These are phyloP conservation scores for Chaetura pelagica DNA, from an alignment of 2,113 vertebrate species.

Conservation along the genomic window DNA sequence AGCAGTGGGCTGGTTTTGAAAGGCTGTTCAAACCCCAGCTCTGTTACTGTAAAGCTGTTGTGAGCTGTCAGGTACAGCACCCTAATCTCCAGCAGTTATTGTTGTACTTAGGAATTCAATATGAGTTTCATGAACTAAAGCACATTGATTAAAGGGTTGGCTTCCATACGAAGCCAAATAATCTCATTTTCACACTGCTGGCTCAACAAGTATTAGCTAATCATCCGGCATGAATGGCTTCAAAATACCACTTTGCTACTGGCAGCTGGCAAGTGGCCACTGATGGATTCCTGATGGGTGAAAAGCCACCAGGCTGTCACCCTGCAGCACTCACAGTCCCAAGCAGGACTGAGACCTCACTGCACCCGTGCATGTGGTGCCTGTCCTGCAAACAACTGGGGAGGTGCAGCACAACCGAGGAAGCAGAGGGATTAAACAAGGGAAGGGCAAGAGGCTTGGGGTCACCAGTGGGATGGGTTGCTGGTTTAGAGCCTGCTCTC, in stretches of 20 bases:
- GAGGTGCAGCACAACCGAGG: neutral
- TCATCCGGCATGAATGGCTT: neutral
- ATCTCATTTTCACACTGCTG: neutral
- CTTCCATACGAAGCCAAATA: neutral
- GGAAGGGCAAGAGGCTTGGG: neutral
- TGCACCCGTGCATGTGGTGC: neutral
- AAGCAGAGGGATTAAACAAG: neutral
- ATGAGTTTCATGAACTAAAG: neutral
- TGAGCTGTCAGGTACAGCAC: neutral
- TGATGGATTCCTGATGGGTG: neutral
- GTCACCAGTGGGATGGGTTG: neutral
- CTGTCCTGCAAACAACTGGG: neutral
- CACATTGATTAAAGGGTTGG: neutral
- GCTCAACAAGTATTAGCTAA: neutral
- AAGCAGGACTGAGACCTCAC: accelerated
- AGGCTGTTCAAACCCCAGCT: neutral
- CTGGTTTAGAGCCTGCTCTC: neutral
- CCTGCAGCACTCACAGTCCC: neutral
- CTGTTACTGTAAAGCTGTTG: neutral
- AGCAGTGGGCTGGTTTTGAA: neutral
- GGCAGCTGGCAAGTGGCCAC: neutral
- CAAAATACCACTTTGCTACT: neutral
- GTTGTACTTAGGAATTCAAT: neutral
- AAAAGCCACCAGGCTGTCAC: neutral
- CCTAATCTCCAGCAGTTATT: neutral